Evolutionary conservation across 2,113 vertebrate genomes (phyloP).

Genomic region (Cyprinus carpio): DNA sequence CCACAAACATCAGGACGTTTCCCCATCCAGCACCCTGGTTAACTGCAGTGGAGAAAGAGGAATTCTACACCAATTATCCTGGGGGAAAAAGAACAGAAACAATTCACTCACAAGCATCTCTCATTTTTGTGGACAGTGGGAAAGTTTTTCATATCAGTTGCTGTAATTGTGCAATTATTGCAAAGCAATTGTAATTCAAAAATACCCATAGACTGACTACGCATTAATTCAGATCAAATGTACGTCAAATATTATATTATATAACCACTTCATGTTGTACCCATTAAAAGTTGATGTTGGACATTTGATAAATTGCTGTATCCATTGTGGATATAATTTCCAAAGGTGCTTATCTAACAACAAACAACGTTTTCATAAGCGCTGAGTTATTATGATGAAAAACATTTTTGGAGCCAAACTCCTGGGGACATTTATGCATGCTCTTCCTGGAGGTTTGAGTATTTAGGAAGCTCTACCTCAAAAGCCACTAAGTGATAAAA

Average conservation of each 20-base stretch:
- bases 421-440: background rate
- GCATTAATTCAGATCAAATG: background rate
- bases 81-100: background rate
- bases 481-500: constrained; percentile 36
- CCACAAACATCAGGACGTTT: constrained; percentile 30
- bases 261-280: background rate
- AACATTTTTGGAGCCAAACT: constrained; percentile 38
- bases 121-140: background rate
- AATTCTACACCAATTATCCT: constrained; percentile 24
- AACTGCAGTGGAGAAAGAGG: constrained; percentile 11
- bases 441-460: background rate
- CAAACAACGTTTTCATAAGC: constrained; percentile 27
- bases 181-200: background rate
- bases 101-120: background rate
- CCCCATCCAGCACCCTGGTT: background rate
- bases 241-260: background rate
- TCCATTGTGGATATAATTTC: constrained; percentile 24
- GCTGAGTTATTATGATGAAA: constrained; percentile 40
- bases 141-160: background rate
- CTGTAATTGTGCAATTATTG: background rate
- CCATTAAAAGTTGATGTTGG: background rate
- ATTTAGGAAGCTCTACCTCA: constrained; percentile 24
- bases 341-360: background rate
- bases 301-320: background rate
- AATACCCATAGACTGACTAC: background rate